Evolutionary conservation across 2,797 vertebrate genomes (phyloP).

Genomic region (Poliocrania exsul): DNA sequence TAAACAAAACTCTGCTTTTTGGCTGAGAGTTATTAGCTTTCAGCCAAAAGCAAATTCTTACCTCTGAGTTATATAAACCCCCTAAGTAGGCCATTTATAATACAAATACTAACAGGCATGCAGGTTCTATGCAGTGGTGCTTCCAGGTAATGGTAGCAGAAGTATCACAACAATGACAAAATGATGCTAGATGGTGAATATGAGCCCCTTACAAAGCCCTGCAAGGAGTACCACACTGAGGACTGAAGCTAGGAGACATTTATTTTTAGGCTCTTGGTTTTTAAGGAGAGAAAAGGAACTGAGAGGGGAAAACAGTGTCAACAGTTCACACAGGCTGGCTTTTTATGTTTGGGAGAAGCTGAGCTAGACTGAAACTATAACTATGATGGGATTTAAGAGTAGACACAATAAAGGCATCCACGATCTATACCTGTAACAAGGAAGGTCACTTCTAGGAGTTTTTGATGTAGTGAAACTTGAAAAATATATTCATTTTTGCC

Average conservation of each 20-base stretch:
- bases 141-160: neutral
- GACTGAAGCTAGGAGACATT: conserved; percentile 15
- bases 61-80: conserved; percentile 26
- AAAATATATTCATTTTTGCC: conserved; percentile 68
- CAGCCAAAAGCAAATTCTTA: conserved; percentile 52
- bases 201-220: neutral
- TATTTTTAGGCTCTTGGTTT: conserved; percentile 60
- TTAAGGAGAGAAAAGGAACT: conserved; percentile 4
- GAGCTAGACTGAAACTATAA: conserved; percentile 43
- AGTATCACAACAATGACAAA: neutral
- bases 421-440: conserved; percentile 53
- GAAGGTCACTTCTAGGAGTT: conserved; percentile 56
- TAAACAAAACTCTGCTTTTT: conserved; percentile 46
- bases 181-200: neutral
- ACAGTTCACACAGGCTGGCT: conserved; percentile 15
- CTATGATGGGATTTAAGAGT: conserved; percentile 45
- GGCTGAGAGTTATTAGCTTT: conserved; percentile 16
- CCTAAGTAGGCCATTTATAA: neutral
- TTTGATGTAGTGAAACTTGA: conserved; percentile 55
- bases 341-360: conserved; percentile 59
- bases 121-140: neutral
- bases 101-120: neutral
- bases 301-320: conserved; percentile 44
- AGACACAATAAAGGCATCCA: conserved; percentile 34
- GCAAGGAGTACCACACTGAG: neutral